phyloP scores from a whole-genome alignment of 2,888 invertebrate genomes.

The Stenoptilia bipunctidactyla region DNA sequence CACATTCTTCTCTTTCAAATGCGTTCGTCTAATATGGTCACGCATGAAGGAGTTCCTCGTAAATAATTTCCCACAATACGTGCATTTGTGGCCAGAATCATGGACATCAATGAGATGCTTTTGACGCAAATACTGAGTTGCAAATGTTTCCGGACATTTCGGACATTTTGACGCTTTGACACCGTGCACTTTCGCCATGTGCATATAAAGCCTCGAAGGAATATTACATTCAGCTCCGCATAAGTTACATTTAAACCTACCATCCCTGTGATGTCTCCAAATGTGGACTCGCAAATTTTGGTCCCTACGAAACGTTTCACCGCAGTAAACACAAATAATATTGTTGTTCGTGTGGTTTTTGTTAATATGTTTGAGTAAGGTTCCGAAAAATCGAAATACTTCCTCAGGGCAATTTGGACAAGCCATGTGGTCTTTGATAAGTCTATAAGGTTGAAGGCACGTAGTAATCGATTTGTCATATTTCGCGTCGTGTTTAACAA shows the following conservation, averaged over 20 bases:
- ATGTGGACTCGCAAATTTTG: conserved; percentile 57
- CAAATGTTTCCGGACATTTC: conserved; percentile 53
- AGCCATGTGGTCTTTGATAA: conserved; percentile 51
- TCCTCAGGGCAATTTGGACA: conserved; percentile 52
- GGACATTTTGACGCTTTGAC: conserved; percentile 58
- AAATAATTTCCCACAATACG: conserved; percentile 52
- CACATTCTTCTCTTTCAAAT: conserved; percentile 56
- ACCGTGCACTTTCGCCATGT: conserved; percentile 57
- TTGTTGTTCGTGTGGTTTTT: conserved; percentile 56
- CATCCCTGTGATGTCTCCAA: conserved; percentile 56
- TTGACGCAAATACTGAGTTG: conserved; percentile 62
- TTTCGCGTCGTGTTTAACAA: conserved; percentile 44
- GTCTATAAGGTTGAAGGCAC: conserved; percentile 48
- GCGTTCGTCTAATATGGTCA: conserved; percentile 49
- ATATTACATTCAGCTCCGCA: conserved; percentile 54
- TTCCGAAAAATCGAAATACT: conserved; percentile 55
- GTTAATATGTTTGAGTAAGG: conserved; percentile 54
- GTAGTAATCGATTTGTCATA: conserved; percentile 55
- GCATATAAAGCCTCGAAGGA: conserved; percentile 56
- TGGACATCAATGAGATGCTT: conserved; percentile 69
- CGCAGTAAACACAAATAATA: conserved; percentile 59
- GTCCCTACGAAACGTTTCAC: conserved; percentile 52
- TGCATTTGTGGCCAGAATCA: conserved; percentile 52
- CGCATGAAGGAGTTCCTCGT: conserved; percentile 51
- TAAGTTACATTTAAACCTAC: conserved; percentile 49